Base-by-base conservation (phyloP, 1,140 invertebrate species). In the Bacillus rossius region DNA sequence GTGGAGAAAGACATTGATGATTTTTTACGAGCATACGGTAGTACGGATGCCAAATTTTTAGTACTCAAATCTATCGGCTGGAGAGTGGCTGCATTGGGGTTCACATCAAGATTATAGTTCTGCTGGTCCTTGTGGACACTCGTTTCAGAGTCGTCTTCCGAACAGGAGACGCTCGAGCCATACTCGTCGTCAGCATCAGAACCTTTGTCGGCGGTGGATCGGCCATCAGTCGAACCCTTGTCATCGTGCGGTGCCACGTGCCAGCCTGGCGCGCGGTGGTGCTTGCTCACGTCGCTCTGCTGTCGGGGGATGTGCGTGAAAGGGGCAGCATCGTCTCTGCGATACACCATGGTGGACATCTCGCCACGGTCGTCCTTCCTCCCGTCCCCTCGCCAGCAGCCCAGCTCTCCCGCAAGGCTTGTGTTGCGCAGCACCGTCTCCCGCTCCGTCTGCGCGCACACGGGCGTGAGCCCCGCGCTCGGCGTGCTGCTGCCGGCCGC, bases 161-260 rank as follows among this genome's bases (percentile, higher is more conserved):
- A 45, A 43, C 23, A 57, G 25, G 64, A 43, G 55, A 67, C 58
- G 71, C 74, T 69, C 49, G 62, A 34, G 56, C 73, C 72, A 69
- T 66, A 70, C 74, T 79, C 67, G 69, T 73, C 40, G 80, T 84
- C 1, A 82, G 70, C 26, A n/a, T 50, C 48, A 2, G 48, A 50
- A 8, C 8, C 48, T 29, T 19, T 2, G 19, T 50, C 48, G 3
- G 34, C 20, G 0, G 48, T 17, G 8, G 10, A 29, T n/a, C 17
- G 25, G 20, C 37, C 20, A 3, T 2, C 48, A 26, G 20, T 16
- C 13, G 16, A 5, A 34, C 19, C 16, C 16, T 26, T 50, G 7
- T 14, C 37, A 17, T 29, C 29, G 29, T 34, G 10, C 5, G 29
- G 29, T 7, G 25, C 16, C 29, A 3, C 25, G n/a, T 25, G 48